Conservation (phyloP, 2,113 vertebrate genomes). For the Damaliscus lunatus region DNA sequence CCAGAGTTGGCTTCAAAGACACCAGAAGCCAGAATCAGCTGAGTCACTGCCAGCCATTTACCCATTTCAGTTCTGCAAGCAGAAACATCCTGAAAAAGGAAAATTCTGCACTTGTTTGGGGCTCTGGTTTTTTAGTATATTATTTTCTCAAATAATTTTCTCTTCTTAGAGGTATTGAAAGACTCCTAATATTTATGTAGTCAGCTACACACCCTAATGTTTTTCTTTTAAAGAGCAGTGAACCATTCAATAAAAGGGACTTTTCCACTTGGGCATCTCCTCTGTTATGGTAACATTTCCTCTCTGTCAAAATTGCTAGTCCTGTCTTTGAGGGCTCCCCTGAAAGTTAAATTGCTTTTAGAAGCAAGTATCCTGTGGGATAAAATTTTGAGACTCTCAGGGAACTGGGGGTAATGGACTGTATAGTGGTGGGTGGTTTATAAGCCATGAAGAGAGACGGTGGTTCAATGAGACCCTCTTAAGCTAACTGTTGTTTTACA, state of each 20-base stretch:
- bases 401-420: not conserved
- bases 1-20: not conserved
- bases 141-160: constrained; percentile 4
- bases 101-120: not conserved
- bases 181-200: not conserved
- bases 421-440: not conserved
- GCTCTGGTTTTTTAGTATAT: not conserved
- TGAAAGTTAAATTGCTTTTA: not conserved
- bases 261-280: not conserved
- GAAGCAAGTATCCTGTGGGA: not conserved
- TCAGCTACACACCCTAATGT: not conserved
- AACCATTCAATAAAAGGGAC: not conserved
- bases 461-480: not conserved
- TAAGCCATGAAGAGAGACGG: not conserved
- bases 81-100: not conserved
- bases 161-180: not conserved
- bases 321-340: not conserved
- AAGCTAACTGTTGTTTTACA: not conserved
- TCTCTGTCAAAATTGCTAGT: not conserved
- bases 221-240: not conserved
- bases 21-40: not conserved
- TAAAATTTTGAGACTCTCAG: not conserved
- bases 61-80: not conserved
- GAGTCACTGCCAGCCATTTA: not conserved
- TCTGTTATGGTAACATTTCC: not conserved